A percentile compares a stretch with the other conserved stretches of the same genome.
These are phyloP conservation scores for Tapera naevia DNA, from an alignment of 2,797 vertebrate genomes.

Conservation along the genomic window DNA sequence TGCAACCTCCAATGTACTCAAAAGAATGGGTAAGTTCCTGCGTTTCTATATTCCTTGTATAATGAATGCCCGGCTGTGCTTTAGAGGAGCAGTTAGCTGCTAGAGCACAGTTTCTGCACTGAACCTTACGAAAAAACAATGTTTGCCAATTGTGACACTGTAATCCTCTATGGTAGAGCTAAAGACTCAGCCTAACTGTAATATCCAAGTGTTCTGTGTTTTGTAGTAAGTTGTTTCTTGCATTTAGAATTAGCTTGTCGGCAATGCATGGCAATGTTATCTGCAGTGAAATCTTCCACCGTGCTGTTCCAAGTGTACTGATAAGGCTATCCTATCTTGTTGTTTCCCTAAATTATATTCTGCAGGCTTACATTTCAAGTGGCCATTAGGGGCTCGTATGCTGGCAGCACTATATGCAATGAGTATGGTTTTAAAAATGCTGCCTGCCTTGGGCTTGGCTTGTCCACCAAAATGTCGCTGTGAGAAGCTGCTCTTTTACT, in stretches of 20 bases:
- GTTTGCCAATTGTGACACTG: constrained; percentile 28
- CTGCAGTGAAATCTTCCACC: constrained; percentile 74
- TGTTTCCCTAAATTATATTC: constrained; percentile 84
- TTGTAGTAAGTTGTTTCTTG: constrained; percentile 52
- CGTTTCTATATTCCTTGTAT: constrained; percentile 79
- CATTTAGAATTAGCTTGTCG: constrained; percentile 69
- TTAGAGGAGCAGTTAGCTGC: constrained; percentile 49
- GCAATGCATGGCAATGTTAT: constrained; percentile 77
- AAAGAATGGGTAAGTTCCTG: constrained; percentile 99
- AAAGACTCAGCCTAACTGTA: constrained; percentile 45
- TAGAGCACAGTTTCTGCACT: constrained; percentile 39
- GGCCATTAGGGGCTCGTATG: constrained; percentile 99
- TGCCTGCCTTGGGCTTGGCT: constrained; percentile 95
- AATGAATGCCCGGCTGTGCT: constrained; percentile 45
- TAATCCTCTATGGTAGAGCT: constrained; percentile 38
- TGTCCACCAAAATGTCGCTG: constrained; percentile 99
- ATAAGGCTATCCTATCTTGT: constrained; percentile 82
- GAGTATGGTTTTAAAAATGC: constrained; percentile 97
- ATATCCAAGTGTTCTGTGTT: constrained; percentile 42
- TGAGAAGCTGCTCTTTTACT: constrained; percentile 99
- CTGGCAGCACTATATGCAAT: constrained; percentile 97
- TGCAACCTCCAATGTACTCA: constrained; percentile 99
- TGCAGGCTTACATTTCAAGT: constrained; percentile 99
- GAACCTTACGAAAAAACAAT: constrained; percentile 39
- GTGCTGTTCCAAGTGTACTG: constrained; percentile 75